These are phyloP conservation scores for Emberiza fucata DNA, from an alignment of 2,113 vertebrate genomes.

Conservation along the genomic window DNA sequence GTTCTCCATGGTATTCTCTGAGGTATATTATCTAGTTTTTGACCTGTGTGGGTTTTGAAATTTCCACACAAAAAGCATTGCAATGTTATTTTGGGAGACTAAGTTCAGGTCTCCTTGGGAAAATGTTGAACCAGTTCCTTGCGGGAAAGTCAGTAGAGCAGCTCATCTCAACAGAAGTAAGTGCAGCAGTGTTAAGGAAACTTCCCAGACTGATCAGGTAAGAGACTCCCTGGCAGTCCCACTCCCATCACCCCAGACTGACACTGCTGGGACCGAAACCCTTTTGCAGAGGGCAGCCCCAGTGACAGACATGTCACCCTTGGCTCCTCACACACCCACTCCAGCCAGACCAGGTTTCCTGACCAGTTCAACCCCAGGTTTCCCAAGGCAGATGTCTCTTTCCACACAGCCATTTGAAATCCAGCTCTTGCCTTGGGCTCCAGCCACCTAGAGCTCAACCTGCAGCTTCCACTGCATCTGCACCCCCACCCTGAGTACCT, in stretches of 20 bases:
- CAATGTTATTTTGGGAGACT: background rate
- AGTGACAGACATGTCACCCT: fast-evolving
- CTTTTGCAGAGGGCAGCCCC: fast-evolving
- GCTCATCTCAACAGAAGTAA: background rate
- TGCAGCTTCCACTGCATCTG: background rate
- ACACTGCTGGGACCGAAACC: fast-evolving
- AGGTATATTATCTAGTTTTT: background rate
- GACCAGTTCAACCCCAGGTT: fast-evolving
- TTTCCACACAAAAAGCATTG: background rate
- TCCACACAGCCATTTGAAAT: background rate
- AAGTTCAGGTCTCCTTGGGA: background rate
- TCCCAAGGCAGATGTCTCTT: background rate
- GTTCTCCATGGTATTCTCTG: background rate
- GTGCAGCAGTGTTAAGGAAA: background rate
- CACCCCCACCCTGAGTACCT: fast-evolving
- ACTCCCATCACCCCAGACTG: too few species aligned
- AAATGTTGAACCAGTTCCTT: background rate
- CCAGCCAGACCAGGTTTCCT: background rate
- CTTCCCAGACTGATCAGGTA: background rate
- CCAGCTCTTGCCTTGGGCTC: background rate
- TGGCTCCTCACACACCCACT: background rate
- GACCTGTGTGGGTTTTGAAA: background rate
- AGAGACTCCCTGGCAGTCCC: background rate
- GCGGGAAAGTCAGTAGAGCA: background rate
- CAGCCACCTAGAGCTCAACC: background rate